Evolutionary conservation across 2,113 vertebrate genomes (phyloP).

Genomic region (Isurus oxyrinchus): DNA sequence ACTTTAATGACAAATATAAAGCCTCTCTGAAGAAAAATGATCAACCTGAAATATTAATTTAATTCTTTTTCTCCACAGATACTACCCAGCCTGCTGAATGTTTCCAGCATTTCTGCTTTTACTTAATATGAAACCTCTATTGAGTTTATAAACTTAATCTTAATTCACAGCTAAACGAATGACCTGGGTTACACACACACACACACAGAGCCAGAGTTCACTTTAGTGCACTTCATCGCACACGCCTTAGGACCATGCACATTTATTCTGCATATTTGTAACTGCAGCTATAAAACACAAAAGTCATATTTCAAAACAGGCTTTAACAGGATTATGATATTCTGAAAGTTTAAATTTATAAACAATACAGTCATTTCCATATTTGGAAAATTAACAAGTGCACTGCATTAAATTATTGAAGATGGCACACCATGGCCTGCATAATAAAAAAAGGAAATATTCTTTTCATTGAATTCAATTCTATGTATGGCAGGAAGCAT

Average conservation of each 20-base stretch:
- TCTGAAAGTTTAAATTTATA: neutral
- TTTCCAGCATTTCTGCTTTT: no score
- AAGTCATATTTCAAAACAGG: neutral
- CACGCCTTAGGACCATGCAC: neutral
- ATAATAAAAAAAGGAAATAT: neutral
- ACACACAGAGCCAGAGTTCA: neutral
- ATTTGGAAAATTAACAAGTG: neutral
- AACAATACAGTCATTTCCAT: neutral
- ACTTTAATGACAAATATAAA: neutral
- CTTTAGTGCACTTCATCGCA: neutral
- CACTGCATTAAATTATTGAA: neutral
- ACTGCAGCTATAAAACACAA: neutral
- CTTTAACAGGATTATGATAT: neutral
- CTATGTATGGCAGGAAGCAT: neutral
- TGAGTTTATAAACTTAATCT: neutral
- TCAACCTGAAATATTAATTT: neutral
- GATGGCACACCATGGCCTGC: neutral
- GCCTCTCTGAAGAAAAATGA: neutral
- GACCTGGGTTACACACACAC: neutral
- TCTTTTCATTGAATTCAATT: neutral
- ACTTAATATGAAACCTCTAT: neutral
- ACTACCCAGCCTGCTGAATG: no score
- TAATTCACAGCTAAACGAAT: neutral
- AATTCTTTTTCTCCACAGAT: no score
- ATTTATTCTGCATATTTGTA: neutral